Evolutionary conservation across 2,113 vertebrate genomes (phyloP), one percentile per base, ranked within the genome.

Genomic region (Ictalurus furcatus): DNA sequence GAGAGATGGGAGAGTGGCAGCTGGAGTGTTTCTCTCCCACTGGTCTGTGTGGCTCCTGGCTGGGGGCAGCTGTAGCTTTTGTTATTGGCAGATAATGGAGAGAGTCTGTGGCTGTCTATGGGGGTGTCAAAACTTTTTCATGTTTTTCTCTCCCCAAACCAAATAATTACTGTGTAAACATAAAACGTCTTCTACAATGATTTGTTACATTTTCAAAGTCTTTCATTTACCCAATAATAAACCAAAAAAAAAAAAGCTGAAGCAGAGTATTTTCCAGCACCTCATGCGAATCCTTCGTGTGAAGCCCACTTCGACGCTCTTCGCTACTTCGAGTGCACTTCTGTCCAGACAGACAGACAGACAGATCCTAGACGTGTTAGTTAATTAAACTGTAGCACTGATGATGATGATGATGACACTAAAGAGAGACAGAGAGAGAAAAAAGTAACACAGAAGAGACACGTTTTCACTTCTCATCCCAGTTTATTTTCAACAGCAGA

Each of bases 401-500:
- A 58, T 81, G 78, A 80, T 19, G 28, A 80, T 19, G 28, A 79
- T 0, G 6, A 82, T 1, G 78, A 40, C 25, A 30, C 34, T 48
- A 59, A 73, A 21, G 48, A n/a, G n/a, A 23, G 30, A 59, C 16
- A 61, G 40, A 37, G 34, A 59, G 8, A 59, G 40, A 84, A 40
- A 37, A 84, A 73, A 89, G 81, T 90, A 16, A 90, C 65, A 85
- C 93, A 88, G 91, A 80, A 78, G 37, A 58, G 78, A 88, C 56
- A 87, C 88, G 28, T 19, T 89, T 86, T 88, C 48, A 92, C 67
- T 85, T 90, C 87, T 85, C 83, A 83, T 87, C 80, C 90, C 80
- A 81, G 92, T 96, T 96, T 95, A 95, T 95, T 93, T 92, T 90
- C 74, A 84, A 56, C 87, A 82, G 91, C 85, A 86, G 65, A 89